Conservation (phyloP, 2,113 vertebrate genomes). For the Anas platyrhynchos region DNA sequence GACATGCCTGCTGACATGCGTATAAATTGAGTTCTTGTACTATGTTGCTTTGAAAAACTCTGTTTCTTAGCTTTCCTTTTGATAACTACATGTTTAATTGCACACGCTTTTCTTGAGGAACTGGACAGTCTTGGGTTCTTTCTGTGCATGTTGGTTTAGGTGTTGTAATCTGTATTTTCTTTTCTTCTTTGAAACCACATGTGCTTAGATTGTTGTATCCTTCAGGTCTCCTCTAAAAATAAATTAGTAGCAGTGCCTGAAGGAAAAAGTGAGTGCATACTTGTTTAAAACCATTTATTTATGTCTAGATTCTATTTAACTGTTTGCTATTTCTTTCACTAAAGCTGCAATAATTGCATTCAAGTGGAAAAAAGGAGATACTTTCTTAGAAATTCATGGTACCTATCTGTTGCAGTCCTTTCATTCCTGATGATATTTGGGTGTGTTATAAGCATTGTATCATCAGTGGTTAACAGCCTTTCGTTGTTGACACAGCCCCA, state of each 20-base stretch:
- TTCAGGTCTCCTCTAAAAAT: background rate
- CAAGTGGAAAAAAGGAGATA: background rate
- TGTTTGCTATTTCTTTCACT: background rate
- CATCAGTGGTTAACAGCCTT: background rate
- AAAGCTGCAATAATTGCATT: background rate
- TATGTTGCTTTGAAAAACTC: background rate
- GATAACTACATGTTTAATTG: background rate
- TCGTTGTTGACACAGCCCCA: background rate
- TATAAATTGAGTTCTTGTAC: slow-evolving; percentile 19
- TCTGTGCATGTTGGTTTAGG: background rate
- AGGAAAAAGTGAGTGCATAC: background rate
- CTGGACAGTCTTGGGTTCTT: background rate
- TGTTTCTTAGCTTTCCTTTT: background rate
- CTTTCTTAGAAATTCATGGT: background rate
- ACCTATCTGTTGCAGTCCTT: background rate
- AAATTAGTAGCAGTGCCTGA: background rate
- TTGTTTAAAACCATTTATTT: background rate
- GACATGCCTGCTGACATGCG: background rate
- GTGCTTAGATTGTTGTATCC: background rate
- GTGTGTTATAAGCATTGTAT: background rate
- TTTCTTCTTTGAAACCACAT: background rate
- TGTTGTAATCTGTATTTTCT: background rate
- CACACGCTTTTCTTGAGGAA: background rate
- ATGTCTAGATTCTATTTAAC: background rate
- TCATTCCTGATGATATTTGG: background rate